A percentile compares a stretch with the other conserved stretches of the same genome.
Evolutionary conservation across 2,888 invertebrate species (phyloP).

Genomic region (Athripsodes cinereus): DNA sequence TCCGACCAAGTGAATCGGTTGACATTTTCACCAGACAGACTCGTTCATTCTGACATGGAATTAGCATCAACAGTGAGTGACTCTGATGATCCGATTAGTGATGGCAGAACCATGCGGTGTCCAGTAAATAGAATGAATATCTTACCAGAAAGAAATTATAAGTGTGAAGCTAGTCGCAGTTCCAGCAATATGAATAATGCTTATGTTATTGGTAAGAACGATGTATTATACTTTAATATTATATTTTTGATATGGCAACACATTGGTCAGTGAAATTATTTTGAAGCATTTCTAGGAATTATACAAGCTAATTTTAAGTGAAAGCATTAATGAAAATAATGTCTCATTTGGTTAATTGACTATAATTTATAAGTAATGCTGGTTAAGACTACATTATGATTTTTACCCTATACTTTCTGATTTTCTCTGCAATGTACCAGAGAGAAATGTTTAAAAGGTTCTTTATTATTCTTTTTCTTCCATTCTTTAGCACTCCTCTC

Average conservation of each 20-base stretch:
- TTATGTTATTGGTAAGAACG: slow-evolving; percentile 41
- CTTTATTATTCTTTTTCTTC: too few species aligned
- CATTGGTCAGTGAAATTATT: too few species aligned
- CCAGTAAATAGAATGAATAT: slow-evolving; percentile 48
- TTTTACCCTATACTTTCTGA: too few species aligned
- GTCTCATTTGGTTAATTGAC: background rate
- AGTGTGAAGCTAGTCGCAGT: slow-evolving; percentile 34
- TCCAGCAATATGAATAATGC: slow-evolving; percentile 30
- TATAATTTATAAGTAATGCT: too few species aligned
- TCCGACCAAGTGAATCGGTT: slow-evolving; percentile 23
- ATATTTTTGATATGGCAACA: too few species aligned
- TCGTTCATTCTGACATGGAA: slow-evolving; percentile 37
- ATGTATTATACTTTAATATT: too few species aligned
- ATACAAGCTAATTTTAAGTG: background rate
- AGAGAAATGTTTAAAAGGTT: too few species aligned
- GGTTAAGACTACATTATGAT: too few species aligned
- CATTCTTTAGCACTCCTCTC: too few species aligned
- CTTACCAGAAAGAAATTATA: slow-evolving; percentile 45
- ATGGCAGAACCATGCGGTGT: slow-evolving; percentile 45
- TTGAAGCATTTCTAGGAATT: too few species aligned
- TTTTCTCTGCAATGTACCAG: too few species aligned
- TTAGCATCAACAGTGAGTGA: slow-evolving; percentile 44
- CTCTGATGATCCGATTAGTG: slow-evolving; percentile 41
- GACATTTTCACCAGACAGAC: slow-evolving; percentile 23
- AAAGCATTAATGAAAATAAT: background rate